phyloP scores from a whole-genome alignment of 2,888 invertebrate genomes.

The Chaetogeoica ovagalla region DNA sequence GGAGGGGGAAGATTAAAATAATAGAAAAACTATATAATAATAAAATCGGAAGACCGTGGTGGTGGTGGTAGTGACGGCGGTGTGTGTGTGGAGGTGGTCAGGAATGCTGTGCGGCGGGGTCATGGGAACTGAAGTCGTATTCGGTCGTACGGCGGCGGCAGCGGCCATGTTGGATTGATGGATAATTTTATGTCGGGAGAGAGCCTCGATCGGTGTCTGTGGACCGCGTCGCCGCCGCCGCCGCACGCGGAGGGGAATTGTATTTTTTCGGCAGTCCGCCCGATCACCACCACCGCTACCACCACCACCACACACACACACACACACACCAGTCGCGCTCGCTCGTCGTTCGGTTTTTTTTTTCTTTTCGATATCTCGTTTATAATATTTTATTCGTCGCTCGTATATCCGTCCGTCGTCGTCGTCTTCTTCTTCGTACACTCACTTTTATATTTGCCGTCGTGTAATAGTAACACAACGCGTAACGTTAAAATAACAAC shows the following conservation, averaged over 20 bases:
- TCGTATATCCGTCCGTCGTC: too few relatives aligned
- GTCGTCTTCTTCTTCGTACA: too few relatives aligned
- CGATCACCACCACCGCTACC: too few relatives aligned
- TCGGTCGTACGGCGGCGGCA: conserved; percentile 46
- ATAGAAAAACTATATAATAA: conserved; percentile 20
- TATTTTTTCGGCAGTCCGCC: conserved; percentile 51
- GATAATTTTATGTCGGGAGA: conserved; percentile 43
- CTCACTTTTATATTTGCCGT: too few relatives aligned
- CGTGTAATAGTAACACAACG: too few relatives aligned
- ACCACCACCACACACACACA: too few relatives aligned
- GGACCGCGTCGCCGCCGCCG: too few relatives aligned
- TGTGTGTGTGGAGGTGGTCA: conserved; percentile 39
- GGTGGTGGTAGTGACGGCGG: neutral
- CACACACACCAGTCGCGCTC: too few relatives aligned
- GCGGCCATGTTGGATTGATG: conserved; percentile 53
- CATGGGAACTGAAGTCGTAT: conserved; percentile 48
- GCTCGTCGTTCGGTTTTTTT: too few relatives aligned
- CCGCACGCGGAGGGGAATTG: conserved; percentile 22
- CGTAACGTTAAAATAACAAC: too few relatives aligned
- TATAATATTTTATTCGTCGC: too few relatives aligned
- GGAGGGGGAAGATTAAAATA: conserved; percentile 46
- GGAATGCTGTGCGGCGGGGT: conserved; percentile 52
- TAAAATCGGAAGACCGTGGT: conserved; percentile 34
- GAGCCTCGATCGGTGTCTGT: conserved; percentile 48
- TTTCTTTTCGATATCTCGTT: too few relatives aligned